These are phyloP conservation scores for Oreochromis tanganicae DNA, from an alignment of 2,113 vertebrate species.

Conservation along the genomic window DNA sequence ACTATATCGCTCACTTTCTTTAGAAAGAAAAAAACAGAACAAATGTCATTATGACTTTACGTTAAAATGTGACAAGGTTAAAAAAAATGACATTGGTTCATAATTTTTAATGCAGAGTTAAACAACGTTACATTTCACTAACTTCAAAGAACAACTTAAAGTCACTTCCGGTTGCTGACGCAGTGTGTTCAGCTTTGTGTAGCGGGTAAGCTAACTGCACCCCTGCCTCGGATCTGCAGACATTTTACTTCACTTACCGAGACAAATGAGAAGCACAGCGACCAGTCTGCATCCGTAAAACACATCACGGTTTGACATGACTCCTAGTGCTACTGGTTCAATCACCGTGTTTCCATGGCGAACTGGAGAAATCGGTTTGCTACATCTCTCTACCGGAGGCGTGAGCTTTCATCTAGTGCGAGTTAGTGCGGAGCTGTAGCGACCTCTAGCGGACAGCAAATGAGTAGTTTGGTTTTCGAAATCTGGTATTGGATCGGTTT, in stretches of 20 bases:
- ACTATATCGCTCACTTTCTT: background rate
- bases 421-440: background rate
- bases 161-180: background rate
- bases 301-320: background rate
- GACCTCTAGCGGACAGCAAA: conserved; percentile 24
- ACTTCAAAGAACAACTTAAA: background rate
- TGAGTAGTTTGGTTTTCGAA: background rate
- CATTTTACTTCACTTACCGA: conserved; percentile 33
- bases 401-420: background rate
- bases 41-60: background rate
- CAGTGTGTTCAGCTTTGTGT: background rate
- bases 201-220: background rate
- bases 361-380: background rate
- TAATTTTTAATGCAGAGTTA: background rate
- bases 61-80: background rate
- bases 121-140: rapidly evolving
- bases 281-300: conserved; percentile 10
- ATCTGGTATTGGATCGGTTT: background rate
- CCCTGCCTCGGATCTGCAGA: background rate
- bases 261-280: conserved; percentile 13
- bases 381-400: background rate
- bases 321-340: background rate
- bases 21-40: background rate
- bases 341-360: background rate
- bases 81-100: background rate